Evolutionary conservation across 1,140 invertebrate genomes (phyloP).

Genomic region (Drosophila tristis): DNA sequence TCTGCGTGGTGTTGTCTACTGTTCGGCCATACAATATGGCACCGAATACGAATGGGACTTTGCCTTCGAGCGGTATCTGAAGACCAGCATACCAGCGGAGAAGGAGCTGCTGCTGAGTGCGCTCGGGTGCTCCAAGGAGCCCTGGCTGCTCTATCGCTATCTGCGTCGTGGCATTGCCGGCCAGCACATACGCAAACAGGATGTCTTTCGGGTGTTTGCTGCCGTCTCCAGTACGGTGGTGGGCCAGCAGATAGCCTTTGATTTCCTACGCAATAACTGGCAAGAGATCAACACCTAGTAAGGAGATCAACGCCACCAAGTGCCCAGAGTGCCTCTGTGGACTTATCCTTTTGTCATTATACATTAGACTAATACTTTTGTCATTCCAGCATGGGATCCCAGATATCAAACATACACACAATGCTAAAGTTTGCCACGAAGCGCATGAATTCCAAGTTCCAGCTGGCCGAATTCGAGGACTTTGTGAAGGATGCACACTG

Average conservation of each 20-base stretch:
- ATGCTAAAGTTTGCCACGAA: constrained; percentile 90
- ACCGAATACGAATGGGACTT: constrained; percentile 94
- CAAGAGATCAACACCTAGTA: constrained; percentile 88
- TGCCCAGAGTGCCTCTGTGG: not conserved
- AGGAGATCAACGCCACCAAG: constrained; percentile 67
- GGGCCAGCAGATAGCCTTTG: constrained; percentile 90
- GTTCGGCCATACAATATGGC: constrained; percentile 92
- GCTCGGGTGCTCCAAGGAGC: constrained; percentile 91
- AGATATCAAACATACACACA: constrained; percentile 88
- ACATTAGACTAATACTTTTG: too few relatives aligned
- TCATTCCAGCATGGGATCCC: constrained; percentile 88
- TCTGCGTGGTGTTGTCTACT: constrained; percentile 92
- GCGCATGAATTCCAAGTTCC: constrained; percentile 89
- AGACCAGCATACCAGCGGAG: constrained; percentile 90
- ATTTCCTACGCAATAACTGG: constrained; percentile 91
- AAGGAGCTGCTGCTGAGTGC: constrained; percentile 90
- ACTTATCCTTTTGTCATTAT: too few relatives aligned
- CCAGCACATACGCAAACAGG: constrained; percentile 92
- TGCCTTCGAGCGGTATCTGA: constrained; percentile 90
- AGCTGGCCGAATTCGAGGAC: constrained; percentile 90
- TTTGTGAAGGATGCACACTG: constrained; percentile 87
- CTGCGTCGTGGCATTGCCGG: constrained; percentile 89
- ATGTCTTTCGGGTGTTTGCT: constrained; percentile 89
- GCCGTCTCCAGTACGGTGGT: constrained; percentile 89
- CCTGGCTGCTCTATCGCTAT: constrained; percentile 91